Evolutionary conservation across 2,113 vertebrate species (phyloP), one percentile per base, ranked within the genome.

Genomic region (Neolamprologus toae): DNA sequence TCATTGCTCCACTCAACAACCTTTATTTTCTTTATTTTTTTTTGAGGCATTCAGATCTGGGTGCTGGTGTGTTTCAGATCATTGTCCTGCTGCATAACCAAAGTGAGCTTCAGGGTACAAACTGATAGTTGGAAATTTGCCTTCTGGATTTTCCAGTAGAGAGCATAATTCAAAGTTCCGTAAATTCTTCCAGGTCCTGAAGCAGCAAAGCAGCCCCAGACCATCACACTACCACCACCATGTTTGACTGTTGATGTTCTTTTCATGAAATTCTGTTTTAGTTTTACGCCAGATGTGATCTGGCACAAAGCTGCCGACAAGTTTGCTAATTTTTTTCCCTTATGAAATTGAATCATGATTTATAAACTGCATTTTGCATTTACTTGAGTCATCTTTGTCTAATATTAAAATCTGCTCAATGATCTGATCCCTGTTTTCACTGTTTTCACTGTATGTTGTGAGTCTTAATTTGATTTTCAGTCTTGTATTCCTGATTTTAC

Each of bases 401-500:
- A 0, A 68, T 40, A 2, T 23, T 68, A 40, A 6, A 40, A 68
- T 40, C 35, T 68, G n/a, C 0, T 68, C n/a, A 40, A 4, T 40
- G 35, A 40, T 23, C 63, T 68, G 63, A 47, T 47, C 45, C 45
- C 45, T 47, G 45, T 47, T 47, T 47, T 47, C 42, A 45, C 57
- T 19, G 28, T 33, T 33, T 19, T 63, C 61, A 37, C n/a, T 23
- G n/a, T 42, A 23, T 23, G 2, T 71, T 40, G 0, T 23, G 35
- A 71, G 66, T 4, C 0, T 71, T 42, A 9, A 42, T 71, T 40
- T 71, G 35, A 42, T 0, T 71, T 71, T 71, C 37, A 71, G 66
- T 9, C 66, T 71, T 71, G 0, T 23, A 0, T 16, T 40, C n/a
- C n/a, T 0, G 13, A 71, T 71, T 71, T 42, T 26, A 71, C 66